These are phyloP conservation scores for Hydrotaea cyrtoneurina DNA, from an alignment of 2,888 invertebrate species.

Conservation along the genomic window DNA sequence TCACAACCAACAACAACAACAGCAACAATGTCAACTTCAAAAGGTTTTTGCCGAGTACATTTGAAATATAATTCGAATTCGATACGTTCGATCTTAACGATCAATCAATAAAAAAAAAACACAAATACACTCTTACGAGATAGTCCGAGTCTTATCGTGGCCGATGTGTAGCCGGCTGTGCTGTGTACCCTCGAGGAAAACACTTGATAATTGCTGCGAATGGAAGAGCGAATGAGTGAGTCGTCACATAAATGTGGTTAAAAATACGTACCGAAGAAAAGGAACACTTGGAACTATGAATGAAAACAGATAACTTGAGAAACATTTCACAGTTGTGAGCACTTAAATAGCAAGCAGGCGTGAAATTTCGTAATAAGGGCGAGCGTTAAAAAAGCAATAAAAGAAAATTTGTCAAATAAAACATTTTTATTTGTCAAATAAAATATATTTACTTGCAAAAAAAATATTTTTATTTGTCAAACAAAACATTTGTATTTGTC, in stretches of 20 bases:
- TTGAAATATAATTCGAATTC: not conserved
- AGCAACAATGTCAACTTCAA: conserved; percentile 35
- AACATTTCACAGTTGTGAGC: not conserved
- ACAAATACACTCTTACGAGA: not conserved
- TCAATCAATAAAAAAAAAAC: conserved; percentile 27
- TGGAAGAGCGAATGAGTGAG: not conserved
- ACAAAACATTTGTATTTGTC: no score
- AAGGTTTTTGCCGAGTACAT: conserved; percentile 47
- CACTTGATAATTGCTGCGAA: not conserved
- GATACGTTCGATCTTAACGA: not conserved
- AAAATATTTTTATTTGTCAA: no score
- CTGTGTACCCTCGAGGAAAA: not conserved
- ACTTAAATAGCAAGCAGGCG: not conserved
- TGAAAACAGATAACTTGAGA: not conserved
- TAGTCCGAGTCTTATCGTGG: not conserved
- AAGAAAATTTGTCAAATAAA: no score
- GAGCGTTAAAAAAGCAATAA: no score
- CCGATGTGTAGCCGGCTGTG: not conserved
- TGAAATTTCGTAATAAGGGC: no score
- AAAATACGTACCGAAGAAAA: not conserved
- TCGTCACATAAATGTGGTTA: not conserved
- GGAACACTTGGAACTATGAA: not conserved
- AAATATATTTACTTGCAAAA: no score
- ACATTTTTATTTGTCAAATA: no score
- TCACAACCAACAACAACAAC: conserved; percentile 5